Evolutionary conservation across 2,113 vertebrate species (phyloP), one percentile per base, ranked within the genome.

Genomic region (Struthidea cinerea): DNA sequence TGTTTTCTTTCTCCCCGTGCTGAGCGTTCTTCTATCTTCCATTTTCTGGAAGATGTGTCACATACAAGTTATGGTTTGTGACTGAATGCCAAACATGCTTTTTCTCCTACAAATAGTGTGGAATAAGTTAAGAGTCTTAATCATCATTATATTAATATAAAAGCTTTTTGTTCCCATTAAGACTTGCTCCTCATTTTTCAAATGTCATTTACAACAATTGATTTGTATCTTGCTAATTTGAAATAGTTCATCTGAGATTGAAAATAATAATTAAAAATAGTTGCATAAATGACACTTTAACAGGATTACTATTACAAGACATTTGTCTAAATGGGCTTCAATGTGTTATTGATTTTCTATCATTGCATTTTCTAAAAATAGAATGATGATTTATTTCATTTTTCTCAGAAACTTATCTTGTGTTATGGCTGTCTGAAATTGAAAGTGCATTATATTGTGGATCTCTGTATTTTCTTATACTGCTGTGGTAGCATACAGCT

Each of bases 261-360:
- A 67, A 96, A 93, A 91, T 77, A 88, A 63, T 47, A 77, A 82
- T 80, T 81, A 84, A 78, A 71, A 89, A 90, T 75, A 84, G 56
- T 83, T 37, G 20, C 64, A 50, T 61, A 91, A 96, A 60, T 85
- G 65, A 42, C 18, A 77, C 8, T 88, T 94, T 93, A 92, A 53
- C 37, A 88, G 20, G 18, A 91, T 96, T 94, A 84, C 80, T 95
- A 78, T 94, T 96, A 57, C 57, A 85, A 91, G 74, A 6, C 26
- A 84, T 95, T 97, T 93, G 23, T 94, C 65, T 94, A 91, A 94
- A 95, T 80, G 69, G 39, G 11, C 22, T 95, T 94, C 55, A 77
- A 18, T 64, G 59, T 94, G 52, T 68, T 95, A 95, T 65, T 7
- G 50, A 94, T 95, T 97, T 95, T 91, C 10, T 95, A 69, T 93